Percentiles rank a stretch among this genome's conserved stretches.
Conservation (phyloP, 2,888 invertebrate genomes). For the Melieria omissa region DNA sequence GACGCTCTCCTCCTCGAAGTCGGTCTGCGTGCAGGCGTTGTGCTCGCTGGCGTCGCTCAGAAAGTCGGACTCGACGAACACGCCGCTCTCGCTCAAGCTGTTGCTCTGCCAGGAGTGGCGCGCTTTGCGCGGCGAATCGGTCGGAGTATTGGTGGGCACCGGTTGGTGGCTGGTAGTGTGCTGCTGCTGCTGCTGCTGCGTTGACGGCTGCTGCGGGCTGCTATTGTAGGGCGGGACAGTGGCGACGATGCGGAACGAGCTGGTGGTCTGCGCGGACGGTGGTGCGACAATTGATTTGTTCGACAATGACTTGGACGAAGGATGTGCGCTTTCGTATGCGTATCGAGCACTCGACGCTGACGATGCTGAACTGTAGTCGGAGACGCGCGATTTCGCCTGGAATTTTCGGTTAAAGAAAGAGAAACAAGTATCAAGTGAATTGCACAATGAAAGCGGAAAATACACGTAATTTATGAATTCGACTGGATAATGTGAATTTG, state of each 20-base stretch:
- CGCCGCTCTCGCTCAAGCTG: constrained; percentile 79
- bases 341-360: constrained; percentile 52
- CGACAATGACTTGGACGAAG: constrained; percentile 29
- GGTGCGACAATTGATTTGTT: constrained; percentile 26
- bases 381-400: constrained; percentile 58
- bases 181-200: constrained; percentile 17
- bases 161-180: constrained; percentile 46
- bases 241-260: constrained; percentile 69
- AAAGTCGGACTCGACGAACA: constrained; percentile 74
- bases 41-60: constrained; percentile 49
- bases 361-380: constrained; percentile 55
- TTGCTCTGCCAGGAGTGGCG: constrained; percentile 62
- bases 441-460: background rate
- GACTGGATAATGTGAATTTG: constrained; percentile 1
- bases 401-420: constrained; percentile 38
- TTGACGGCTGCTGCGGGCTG: constrained; percentile 47
- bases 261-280: constrained; percentile 12
- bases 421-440: constrained; percentile 8
- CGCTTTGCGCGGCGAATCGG: constrained; percentile 60
- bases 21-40: constrained; percentile 67
- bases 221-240: constrained; percentile 74
- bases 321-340: constrained; percentile 42
- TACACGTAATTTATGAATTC: too few species aligned
- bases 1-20: constrained; percentile 67
- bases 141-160: constrained; percentile 62